Conservation (phyloP, 2,797 vertebrate genomes). For the Anas capensis region DNA sequence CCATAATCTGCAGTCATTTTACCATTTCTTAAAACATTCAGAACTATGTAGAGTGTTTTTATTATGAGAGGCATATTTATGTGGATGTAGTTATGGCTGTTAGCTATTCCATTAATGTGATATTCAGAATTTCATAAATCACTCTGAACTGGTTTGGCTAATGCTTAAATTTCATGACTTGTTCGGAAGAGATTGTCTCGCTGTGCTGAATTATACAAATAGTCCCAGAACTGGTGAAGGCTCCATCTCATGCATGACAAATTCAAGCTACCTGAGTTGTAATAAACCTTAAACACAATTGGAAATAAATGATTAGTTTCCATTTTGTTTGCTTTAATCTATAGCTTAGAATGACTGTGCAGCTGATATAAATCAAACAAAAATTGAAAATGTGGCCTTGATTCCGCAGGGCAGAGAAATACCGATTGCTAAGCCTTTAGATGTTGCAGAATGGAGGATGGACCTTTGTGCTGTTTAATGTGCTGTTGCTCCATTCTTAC, state of each 20-base stretch:
- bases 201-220: slow-evolving; percentile 46
- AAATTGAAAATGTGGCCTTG: slow-evolving; percentile 3
- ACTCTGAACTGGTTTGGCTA: slow-evolving; percentile 57
- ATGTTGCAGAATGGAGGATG: not conserved
- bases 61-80: slow-evolving; percentile 70
- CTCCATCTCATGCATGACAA: not conserved
- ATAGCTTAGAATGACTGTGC: not conserved
- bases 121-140: slow-evolving; percentile 70
- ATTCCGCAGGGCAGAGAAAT: not conserved
- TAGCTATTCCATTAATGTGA: slow-evolving; percentile 67
- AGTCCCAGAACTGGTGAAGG: slow-evolving; percentile 26
- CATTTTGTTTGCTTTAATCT: slow-evolving; percentile 48
- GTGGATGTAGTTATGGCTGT: slow-evolving; percentile 68
- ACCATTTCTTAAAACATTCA: slow-evolving; percentile 71
- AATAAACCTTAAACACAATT: slow-evolving; percentile 43
- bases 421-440: not conserved
- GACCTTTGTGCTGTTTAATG: not conserved
- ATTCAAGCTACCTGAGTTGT: slow-evolving; percentile 34
- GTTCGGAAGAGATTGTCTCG: slow-evolving; percentile 47
- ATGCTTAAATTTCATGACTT: slow-evolving; percentile 57
- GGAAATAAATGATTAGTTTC: slow-evolving; percentile 38
- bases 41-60: slow-evolving; percentile 61
- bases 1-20: slow-evolving; percentile 66
- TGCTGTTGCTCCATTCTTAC: not conserved
- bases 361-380: not conserved